Evolutionary conservation across 2,888 invertebrate species (phyloP), one percentile per base, ranked within the genome.

Genomic region (Gasteruption jaculator): DNA sequence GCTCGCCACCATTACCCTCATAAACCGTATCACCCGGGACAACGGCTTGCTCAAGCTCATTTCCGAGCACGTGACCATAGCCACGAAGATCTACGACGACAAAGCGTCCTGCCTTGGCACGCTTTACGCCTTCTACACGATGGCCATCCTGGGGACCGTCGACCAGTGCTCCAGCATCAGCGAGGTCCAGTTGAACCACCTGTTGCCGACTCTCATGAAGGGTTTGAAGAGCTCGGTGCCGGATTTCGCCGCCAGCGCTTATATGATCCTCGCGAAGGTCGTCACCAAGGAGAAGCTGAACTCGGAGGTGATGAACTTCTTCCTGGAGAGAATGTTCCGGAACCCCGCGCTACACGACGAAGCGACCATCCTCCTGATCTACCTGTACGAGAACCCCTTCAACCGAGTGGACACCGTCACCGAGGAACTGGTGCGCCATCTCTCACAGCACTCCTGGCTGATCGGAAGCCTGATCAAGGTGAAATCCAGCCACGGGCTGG

Each of bases 91-190:
- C 46, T 78, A 80, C 63, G 76, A 74, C 1, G 71, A 76, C 3
- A 73, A 79, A 45, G 80, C 83, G 0, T 70, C 75, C 25, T 73
- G 78, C 25, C 69, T 90, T 7, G 82, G 81, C 38, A 82, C 86
- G 0, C 75, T 88, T 2, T 83, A 86, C 60, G 85, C 85, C 6
- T 93, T 93, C 70, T 91, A 86, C 63, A 84, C 86, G 36, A 82
- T 85, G 10, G 79, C 85, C 0, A 73, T 86, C 0, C 76, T 87
- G 22, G 89, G 88, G 3, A 79, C 81, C 21, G 74, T 89, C 8
- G 80, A 85, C 44, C 73, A 76, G 24, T 71, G 74, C 0, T 61
- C 74, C 27, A 63, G 68, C 39, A 60, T 84, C 5, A 73, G 78
- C 35, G 85, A 86, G 63, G 66, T 78, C 46, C 80, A 88, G 39